These are phyloP conservation scores for Cyclophora albipunctata DNA, from an alignment of 2,888 invertebrate species.

Conservation along the genomic window DNA sequence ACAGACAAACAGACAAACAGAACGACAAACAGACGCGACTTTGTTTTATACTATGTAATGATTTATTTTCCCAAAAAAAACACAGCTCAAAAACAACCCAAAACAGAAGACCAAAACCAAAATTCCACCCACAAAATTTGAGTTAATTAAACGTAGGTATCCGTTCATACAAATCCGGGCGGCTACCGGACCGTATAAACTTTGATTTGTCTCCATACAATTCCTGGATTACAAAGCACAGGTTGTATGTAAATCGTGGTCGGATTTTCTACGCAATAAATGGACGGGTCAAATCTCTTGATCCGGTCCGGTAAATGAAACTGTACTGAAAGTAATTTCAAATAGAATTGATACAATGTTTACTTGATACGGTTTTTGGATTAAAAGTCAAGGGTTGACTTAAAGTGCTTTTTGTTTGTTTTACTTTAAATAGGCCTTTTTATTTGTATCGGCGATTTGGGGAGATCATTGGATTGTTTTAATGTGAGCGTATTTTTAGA, in stretches of 20 bases:
- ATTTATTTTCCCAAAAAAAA: too few species aligned
- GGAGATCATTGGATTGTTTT: too few species aligned
- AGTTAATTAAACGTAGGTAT: background rate
- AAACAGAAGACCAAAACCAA: too few species aligned
- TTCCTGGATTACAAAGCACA: conserved; percentile 10
- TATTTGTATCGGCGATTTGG: too few species aligned
- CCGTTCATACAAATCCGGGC: background rate
- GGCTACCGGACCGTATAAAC: conserved; percentile 6
- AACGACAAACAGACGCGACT: too few species aligned
- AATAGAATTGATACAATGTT: conserved; percentile 13
- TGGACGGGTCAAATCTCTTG: conserved; percentile 6
- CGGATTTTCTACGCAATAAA: conserved; percentile 1
- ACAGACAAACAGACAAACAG: too few species aligned
- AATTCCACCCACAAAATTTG: too few species aligned
- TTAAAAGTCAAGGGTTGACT: conserved; percentile 3
- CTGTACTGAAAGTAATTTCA: conserved; percentile 18
- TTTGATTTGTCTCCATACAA: conserved; percentile 12
- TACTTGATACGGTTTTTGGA: conserved; percentile 1
- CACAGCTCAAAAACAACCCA: too few species aligned
- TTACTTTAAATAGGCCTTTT: background rate
- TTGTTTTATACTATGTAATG: too few species aligned
- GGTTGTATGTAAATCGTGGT: conserved; percentile 3
- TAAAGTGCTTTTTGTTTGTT: background rate
- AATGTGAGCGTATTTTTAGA: too few species aligned
- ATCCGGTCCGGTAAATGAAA: conserved; percentile 16